phyloP scores from a whole-genome alignment of 1,140 invertebrate species.

The Anastatus disparis region DNA sequence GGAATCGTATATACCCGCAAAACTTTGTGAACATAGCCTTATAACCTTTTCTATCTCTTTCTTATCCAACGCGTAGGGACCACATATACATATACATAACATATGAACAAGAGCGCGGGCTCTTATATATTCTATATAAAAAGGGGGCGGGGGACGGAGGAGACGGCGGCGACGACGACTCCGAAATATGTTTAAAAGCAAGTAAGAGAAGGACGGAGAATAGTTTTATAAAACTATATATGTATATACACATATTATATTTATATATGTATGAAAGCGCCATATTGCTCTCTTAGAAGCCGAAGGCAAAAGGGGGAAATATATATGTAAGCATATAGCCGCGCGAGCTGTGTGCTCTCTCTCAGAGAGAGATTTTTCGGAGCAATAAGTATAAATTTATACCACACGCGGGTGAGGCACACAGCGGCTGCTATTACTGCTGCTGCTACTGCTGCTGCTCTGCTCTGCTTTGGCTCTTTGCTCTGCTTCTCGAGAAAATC shows the following conservation, averaged over 20 bases:
- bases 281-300: constrained; percentile 40
- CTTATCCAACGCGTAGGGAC: constrained; percentile 6
- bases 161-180: constrained; percentile 3
- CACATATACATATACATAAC: background rate
- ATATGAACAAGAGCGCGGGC: background rate
- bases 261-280: constrained; percentile 25
- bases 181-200: constrained; percentile 28
- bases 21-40: too few relatives aligned
- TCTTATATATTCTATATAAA: constrained; percentile 25
- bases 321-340: too few relatives aligned
- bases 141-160: constrained; percentile 9
- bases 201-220: too few relatives aligned
- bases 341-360: too few relatives aligned
- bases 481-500: background rate
- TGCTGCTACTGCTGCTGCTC: too few relatives aligned
- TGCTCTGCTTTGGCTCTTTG: too few relatives aligned
- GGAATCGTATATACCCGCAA: too few relatives aligned
- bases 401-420: constrained; percentile 1
- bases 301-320: background rate
- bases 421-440: background rate
- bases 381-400: constrained; percentile 37
- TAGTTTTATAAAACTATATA: too few relatives aligned
- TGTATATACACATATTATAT: too few relatives aligned
- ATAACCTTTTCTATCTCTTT: too few relatives aligned
- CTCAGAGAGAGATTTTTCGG: constrained; percentile 24